Evolutionary conservation across 2,888 invertebrate genomes (phyloP).

Genomic region (Dolichopus griseipennis): DNA sequence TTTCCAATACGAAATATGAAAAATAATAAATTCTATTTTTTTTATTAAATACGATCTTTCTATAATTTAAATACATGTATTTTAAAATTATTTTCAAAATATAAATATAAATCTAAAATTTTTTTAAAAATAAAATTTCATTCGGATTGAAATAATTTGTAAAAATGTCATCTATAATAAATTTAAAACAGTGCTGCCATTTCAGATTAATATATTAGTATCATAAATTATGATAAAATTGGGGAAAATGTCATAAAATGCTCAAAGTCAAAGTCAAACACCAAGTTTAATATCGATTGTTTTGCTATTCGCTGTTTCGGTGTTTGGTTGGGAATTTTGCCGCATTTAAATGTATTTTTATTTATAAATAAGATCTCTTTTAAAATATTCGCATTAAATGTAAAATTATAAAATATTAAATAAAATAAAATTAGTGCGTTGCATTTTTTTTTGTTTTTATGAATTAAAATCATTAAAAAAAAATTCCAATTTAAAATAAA

Average conservation of each 20-base stretch:
- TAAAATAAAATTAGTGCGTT: background rate
- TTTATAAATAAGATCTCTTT: background rate
- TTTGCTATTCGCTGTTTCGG: constrained; percentile 1
- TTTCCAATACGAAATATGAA: too few relatives aligned
- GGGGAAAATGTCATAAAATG: background rate
- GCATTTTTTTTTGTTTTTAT: background rate
- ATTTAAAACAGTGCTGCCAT: background rate
- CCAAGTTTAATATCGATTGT: constrained; percentile 6
- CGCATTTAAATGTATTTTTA: background rate
- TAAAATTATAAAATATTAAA: background rate
- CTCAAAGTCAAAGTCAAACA: constrained; percentile 5
- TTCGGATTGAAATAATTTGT: too few relatives aligned
- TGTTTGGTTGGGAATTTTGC: background rate
- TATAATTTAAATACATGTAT: too few relatives aligned
- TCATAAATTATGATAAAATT: background rate
- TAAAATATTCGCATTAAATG: background rate
- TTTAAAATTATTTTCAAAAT: too few relatives aligned
- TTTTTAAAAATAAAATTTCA: too few relatives aligned
- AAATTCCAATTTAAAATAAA: too few relatives aligned
- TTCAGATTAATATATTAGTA: background rate
- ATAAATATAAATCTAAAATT: too few relatives aligned
- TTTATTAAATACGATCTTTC: too few relatives aligned
- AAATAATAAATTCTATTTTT: too few relatives aligned
- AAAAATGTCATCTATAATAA: background rate
- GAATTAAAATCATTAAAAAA: too few relatives aligned